Evolutionary conservation across 2,797 vertebrate genomes (phyloP), one percentile per base, ranked within the genome.

Genomic region (Phrynocephalus guinanensis): DNA sequence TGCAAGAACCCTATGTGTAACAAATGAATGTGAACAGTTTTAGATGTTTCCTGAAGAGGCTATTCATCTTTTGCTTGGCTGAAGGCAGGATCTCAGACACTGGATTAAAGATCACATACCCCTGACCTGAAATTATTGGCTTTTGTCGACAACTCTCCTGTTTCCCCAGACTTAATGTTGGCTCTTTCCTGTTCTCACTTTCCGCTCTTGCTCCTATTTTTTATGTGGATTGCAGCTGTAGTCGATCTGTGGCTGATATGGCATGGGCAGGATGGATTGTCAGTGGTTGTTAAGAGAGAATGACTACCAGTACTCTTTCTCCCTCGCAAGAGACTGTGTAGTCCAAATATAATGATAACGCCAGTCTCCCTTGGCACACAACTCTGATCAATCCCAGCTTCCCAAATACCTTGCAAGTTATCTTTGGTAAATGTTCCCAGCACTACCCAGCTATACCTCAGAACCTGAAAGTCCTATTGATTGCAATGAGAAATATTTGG

Each of bases 11-110:
- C 90, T 92, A 90, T 91, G 87, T 93, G 89, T 93, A 91, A 86
- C 90, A 94, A 95, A 94, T 72, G 86, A 90, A 93, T 92, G 90
- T 92, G 89, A 94, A 91, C 84, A 92, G 86, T 92, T 94, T 93
- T 93, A 94, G 88, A 84, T 92, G 90, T 38, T 48, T 71, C 92
- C 82, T 89, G 84, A 93, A 92, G 86, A 90, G 91, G 63, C 89
- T 91, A 88, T 95, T 91, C 0, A 89, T 95, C 93, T 95, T 94
- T 92, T 89, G 79, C 6, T 5, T 90, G 89, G 80, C 87, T 90
- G 88, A 91, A 92, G 91, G 83, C 79, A 91, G 86, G 93, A 90
- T 93, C 93, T 92, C 70, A 92, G 90, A 83, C 90, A 0, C 0
- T 78, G 79, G 89, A 91, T 93, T 93, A 94, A 93, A 95, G 92